Evolutionary conservation across 53 echinoderm and acorn worm genomes (phyloP), one percentile per base, ranked within the genome.

Genomic region (Luidia sarsii): DNA sequence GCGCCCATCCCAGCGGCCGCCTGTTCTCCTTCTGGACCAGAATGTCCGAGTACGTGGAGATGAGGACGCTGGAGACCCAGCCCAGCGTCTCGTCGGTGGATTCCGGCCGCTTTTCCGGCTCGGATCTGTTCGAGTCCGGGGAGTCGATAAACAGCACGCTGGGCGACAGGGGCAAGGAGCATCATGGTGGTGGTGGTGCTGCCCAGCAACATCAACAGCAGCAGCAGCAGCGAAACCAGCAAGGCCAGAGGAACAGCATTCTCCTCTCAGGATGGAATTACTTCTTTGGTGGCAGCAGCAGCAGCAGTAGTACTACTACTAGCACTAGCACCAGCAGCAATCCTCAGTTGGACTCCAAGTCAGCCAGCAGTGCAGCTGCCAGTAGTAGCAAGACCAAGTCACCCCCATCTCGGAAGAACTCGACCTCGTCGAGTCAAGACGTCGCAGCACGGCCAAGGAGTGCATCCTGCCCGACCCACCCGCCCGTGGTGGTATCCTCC

Each of bases 1-100:
- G 51, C 50, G 62, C 48, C 51, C 24, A 50, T 39, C 37, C 63
- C 13, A 24, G 27, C 49, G 84, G 84, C 9, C 10, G 71, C 27
- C 48, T 84, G 35, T 31, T 57, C 50, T 86, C 79, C 34, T 33
- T 94, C 67, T 91, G 91, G 88, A 94, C 64, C 41, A 94, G 56
- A 87, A 91, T 94, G 91, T 70, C 94, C 23, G 94, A 94, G 64
- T 94, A 85, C 71, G 88, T 94, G 52, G 94, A 94, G 56, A 88
- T 94, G 88, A 81, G 86, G 45, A 88, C 94, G 36, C 59, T 94
- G 35, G 51, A 75, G 60, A 25, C 77, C 10, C 29, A 45, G 8
- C 27, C 59, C 35, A 77, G 60, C 25, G 60, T 59, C 33, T 77
- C 77, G 45, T 77, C 77, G 28, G 36, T 36, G 9, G 71, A 86